These are phyloP conservation scores for Atrina japonica DNA, from an alignment of 2,888 invertebrate genomes.

Conservation along the genomic window DNA sequence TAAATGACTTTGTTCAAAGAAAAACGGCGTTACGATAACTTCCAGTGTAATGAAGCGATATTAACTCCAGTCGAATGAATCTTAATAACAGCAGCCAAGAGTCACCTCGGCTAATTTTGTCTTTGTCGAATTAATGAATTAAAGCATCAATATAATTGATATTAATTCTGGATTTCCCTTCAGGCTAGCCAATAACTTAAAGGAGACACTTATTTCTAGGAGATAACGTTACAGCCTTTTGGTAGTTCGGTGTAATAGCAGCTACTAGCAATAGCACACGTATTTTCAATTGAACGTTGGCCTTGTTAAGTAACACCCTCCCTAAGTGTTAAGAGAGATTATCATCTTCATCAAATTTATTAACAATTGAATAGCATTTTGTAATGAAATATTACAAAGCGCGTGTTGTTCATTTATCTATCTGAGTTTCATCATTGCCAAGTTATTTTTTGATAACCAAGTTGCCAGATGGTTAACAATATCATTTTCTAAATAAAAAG, in stretches of 20 bases:
- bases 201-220: constrained; percentile 1
- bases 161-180: constrained; percentile 24
- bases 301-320: no score
- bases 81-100: no score
- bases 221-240: neutral
- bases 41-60: no score
- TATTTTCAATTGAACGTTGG: no score
- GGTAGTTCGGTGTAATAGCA: neutral
- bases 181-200: constrained; percentile 21
- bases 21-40: no score
- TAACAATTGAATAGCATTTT: constrained; percentile 26
- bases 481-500: constrained; percentile 1
- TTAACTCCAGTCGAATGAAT: no score
- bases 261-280: neutral
- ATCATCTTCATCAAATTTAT: neutral
- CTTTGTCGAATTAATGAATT: constrained; percentile 14
- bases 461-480: constrained; percentile 28
- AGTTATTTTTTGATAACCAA: constrained; percentile 16
- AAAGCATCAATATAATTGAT: constrained; percentile 28
- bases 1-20: no score
- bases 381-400: constrained; percentile 7
- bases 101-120: no score
- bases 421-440: constrained; percentile 15
- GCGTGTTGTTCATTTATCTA: constrained; percentile 25
- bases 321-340: neutral